These are phyloP conservation scores for Halichoerus grypus DNA, from an alignment of 2,113 vertebrate species.

Conservation along the genomic window DNA sequence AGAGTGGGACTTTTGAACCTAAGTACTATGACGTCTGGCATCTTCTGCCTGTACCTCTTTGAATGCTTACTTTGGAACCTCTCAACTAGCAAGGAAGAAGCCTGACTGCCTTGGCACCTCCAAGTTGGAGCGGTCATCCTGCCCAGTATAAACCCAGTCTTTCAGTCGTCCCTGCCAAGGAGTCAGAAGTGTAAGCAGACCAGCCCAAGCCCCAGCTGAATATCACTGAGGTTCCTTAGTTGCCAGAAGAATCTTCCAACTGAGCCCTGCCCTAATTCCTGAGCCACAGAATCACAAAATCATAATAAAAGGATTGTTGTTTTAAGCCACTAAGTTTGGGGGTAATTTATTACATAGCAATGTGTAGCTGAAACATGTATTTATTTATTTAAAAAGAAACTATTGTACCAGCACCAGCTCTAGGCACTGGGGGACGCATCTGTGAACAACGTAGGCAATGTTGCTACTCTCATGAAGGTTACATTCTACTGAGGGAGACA, in stretches of 20 bases:
- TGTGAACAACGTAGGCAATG: neutral
- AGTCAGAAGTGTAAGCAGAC: neutral
- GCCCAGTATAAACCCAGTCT: neutral
- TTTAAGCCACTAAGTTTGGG: conserved; percentile 31
- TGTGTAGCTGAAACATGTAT: neutral
- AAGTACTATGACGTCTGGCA: neutral
- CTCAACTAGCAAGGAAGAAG: neutral
- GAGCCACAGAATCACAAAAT: neutral
- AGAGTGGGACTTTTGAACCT: neutral
- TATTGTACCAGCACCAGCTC: neutral
- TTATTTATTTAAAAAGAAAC: conserved; percentile 29
- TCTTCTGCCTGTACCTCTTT: neutral
- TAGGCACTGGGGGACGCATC: neutral
- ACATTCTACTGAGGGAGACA: neutral
- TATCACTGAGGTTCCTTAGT: neutral
- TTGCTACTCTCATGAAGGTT: neutral
- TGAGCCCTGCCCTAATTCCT: neutral
- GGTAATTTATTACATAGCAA: neutral
- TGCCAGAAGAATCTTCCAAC: neutral
- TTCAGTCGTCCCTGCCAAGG: neutral
- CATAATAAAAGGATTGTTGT: conserved; percentile 36
- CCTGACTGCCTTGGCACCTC: neutral
- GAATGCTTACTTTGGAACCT: neutral
- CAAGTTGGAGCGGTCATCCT: neutral
- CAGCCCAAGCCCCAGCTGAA: neutral